phyloP scores from a whole-genome alignment of 2,888 invertebrate species.

The Scrobipalpa atriplicella region DNA sequence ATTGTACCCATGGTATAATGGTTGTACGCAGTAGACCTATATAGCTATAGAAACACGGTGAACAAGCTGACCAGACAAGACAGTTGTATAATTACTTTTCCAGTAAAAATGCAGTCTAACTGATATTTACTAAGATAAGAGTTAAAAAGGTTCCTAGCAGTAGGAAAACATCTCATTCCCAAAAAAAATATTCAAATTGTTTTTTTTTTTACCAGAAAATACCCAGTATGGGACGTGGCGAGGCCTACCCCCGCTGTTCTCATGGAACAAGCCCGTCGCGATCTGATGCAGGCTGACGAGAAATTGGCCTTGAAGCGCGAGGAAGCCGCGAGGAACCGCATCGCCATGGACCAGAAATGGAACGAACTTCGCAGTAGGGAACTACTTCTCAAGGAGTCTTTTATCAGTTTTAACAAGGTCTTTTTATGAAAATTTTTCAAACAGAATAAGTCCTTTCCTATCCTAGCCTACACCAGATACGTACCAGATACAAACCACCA shows the following conservation, averaged over 20 bases:
- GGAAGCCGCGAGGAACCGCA: constrained; percentile 67
- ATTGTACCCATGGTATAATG: too few relatives aligned
- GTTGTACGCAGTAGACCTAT: too few relatives aligned
- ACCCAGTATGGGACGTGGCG: constrained; percentile 84
- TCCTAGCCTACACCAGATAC: neutral
- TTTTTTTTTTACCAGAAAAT: constrained; percentile 64
- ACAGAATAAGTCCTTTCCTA: neutral
- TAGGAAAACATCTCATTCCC: too few relatives aligned
- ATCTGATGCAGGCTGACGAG: constrained; percentile 77
- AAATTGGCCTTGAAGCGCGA: constrained; percentile 70
- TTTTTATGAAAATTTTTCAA: neutral
- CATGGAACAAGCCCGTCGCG: constrained; percentile 79
- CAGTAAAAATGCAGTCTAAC: too few relatives aligned
- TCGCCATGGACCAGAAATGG: constrained; percentile 80
- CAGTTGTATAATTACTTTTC: too few relatives aligned
- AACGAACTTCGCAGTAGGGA: constrained; percentile 79
- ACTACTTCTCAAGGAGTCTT: constrained; percentile 78
- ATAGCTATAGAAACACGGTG: too few relatives aligned
- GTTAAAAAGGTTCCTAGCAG: too few relatives aligned
- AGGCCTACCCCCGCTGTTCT: constrained; percentile 80
- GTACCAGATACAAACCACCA: neutral
- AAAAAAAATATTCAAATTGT: too few relatives aligned
- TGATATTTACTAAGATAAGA: too few relatives aligned
- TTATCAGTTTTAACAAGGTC: constrained; percentile 84
- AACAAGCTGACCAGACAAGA: too few relatives aligned